Evolutionary conservation across 2,888 invertebrate species (phyloP), one percentile per base, ranked within the genome.

Genomic region (Drosophila paucipuncta): DNA sequence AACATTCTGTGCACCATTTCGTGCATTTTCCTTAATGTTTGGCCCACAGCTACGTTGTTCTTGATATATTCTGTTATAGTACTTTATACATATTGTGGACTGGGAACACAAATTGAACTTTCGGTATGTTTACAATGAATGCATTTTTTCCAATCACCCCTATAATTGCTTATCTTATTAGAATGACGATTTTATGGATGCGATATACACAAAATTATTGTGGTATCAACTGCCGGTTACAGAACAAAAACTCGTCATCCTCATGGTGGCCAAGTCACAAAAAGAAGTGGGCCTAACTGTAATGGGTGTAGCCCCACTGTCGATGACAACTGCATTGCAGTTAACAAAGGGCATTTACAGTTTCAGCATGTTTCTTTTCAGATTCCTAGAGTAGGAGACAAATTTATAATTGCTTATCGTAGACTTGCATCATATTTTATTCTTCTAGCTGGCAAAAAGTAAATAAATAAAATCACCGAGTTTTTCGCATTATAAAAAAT

Each of bases 11-110:
- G 81, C 60, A 85, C 91, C 0, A 71, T 91, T 16, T 88, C 84
- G 2, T 90, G 82, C 11, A 85, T 89, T 6, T 76, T 84, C 7
- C 80, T 83, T 0, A 54, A 65, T 0, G 75, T 73, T 35, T 91
- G 92, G 91, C 89, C 91, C 0, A 83, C 83, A 31, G 91, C 88
- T 13, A 76, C 76, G 11, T 37, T 71, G 0, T 92, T 82, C 35
- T 37, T 90, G 28, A 0, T 74, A 2, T 89, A 80, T 50, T 67
- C 73, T 0, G 58, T 78, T 6, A 60, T 73, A 3, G 41, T 79
- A 2, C 78, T 91, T 0, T 92, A 92, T 22, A 60, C 84, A 0
- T 92, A 77, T 50, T 92, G 91, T 68, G 82, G 79, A 0, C 68
- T 91, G 4, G 91, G 91, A 5, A 86, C 90, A n/a, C 31, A 88